A percentile compares a stretch with the other conserved stretches of the same genome.
Evolutionary conservation across 2,888 invertebrate species (phyloP).

Genomic region (Pantelozetes paolii): DNA sequence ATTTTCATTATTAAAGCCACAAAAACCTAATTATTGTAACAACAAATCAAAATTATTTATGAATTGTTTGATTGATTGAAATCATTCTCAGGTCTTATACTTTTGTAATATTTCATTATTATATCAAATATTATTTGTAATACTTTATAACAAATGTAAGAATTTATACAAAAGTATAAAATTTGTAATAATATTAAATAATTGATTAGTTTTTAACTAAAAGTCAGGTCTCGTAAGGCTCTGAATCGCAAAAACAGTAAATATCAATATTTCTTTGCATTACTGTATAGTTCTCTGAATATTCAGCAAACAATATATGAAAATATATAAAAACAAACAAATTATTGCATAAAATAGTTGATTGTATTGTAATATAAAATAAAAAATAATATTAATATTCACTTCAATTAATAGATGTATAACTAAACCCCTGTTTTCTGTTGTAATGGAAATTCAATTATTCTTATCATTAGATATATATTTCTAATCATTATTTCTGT

Average conservation of each 20-base stretch:
- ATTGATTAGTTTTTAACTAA: neutral
- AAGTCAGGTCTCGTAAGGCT: neutral
- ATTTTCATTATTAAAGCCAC: neutral
- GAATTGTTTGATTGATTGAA: neutral
- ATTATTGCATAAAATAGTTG: neutral
- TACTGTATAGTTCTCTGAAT: neutral
- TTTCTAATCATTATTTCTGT: neutral
- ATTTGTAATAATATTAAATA: neutral
- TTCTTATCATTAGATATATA: neutral
- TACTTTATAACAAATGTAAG: no score
- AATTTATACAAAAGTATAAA: neutral
- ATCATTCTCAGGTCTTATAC: neutral
- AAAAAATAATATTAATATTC: neutral
- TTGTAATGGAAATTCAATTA: neutral
- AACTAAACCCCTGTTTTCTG: neutral
- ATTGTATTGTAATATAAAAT: neutral
- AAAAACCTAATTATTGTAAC: constrained; percentile 3
- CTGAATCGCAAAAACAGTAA: neutral
- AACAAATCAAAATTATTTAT: neutral
- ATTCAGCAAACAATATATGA: no score
- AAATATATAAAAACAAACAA: no score
- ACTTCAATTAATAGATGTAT: neutral
- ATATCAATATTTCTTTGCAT: no score
- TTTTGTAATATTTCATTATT: neutral
- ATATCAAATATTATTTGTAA: neutral